Evolutionary conservation across 2,888 invertebrate species (phyloP).

Genomic region (Idaea aversata): DNA sequence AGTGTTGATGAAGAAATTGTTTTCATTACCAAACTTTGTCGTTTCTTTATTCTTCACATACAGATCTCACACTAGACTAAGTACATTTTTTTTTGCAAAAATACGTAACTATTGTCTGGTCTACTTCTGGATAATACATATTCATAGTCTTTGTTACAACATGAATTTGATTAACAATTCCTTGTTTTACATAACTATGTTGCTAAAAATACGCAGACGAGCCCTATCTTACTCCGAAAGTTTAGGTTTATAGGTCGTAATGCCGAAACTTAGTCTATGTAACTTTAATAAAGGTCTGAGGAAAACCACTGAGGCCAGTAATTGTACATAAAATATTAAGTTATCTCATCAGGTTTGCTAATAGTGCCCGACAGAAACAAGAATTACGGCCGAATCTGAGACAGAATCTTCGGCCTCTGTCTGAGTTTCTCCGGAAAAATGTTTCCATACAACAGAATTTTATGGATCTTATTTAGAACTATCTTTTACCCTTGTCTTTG

Average conservation of each 20-base stretch:
- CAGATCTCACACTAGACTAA: too few species aligned
- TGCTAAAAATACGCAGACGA: neutral
- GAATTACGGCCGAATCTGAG: neutral
- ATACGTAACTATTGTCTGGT: too few species aligned
- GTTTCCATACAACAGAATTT: neutral
- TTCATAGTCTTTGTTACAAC: too few species aligned
- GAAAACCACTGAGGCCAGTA: neutral
- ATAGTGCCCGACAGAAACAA: neutral
- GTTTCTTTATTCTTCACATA: too few species aligned
- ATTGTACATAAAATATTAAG: constrained; percentile 1
- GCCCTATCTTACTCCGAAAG: neutral
- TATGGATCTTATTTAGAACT: neutral
- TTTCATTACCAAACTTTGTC: too few species aligned
- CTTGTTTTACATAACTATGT: neutral
- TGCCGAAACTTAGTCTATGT: neutral
- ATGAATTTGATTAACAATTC: too few species aligned
- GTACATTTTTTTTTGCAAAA: too few species aligned
- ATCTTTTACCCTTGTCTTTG: too few species aligned
- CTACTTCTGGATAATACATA: too few species aligned
- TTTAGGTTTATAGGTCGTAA: neutral
- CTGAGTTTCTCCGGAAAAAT: neutral
- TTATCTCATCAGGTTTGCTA: neutral
- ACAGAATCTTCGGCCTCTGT: neutral
- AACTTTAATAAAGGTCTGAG: neutral
- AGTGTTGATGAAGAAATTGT: too few species aligned